phyloP scores from a whole-genome alignment of 2,113 vertebrate species.

The Platanista minor region DNA sequence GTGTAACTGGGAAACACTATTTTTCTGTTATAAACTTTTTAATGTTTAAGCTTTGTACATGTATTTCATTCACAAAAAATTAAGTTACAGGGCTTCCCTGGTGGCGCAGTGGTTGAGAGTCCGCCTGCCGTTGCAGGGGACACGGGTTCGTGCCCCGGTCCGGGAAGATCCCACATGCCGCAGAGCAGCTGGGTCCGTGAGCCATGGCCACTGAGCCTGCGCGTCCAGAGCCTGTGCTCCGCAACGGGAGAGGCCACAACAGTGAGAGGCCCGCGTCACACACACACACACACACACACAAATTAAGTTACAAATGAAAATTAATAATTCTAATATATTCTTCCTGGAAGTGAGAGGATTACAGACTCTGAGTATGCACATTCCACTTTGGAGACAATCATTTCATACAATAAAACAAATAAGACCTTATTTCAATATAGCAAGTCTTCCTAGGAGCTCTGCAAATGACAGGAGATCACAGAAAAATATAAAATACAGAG shows the following conservation, averaged over 20 bases:
- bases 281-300: no score
- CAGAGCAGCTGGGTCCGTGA: no score
- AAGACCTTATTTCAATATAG: neutral
- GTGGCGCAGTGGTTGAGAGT: no score
- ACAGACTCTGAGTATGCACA: neutral
- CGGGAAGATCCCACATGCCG: no score
- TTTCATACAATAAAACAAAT: neutral
- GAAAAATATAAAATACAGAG: neutral
- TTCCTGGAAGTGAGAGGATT: neutral
- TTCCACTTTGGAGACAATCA: neutral
- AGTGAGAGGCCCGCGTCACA: no score
- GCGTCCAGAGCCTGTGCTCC: no score
- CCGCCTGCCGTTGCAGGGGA: no score
- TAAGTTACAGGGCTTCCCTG: no score
- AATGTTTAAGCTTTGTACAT: neutral
- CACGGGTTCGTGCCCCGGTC: no score
- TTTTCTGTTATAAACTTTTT: neutral
- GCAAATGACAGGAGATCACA: neutral
- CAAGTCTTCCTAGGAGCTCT: neutral
- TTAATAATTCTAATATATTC: neutral
- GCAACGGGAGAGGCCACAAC: no score
- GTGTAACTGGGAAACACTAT: neutral
- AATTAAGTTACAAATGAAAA: neutral
- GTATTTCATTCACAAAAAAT: neutral
- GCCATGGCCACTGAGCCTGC: no score